Evolutionary conservation across 2,888 invertebrate species (phyloP), one percentile per base, ranked within the genome.

Genomic region (Pterostichus niger): DNA sequence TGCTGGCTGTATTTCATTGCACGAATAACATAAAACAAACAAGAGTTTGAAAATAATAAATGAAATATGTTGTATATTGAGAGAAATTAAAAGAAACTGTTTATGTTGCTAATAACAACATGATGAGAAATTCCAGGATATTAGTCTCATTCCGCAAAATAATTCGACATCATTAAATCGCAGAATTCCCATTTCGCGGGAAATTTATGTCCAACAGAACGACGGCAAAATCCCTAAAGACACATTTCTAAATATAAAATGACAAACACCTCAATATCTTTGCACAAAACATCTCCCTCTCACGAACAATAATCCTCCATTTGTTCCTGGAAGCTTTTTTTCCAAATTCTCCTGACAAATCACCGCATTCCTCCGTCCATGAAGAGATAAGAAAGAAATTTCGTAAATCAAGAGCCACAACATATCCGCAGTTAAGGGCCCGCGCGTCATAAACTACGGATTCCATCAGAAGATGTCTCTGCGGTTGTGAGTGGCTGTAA

Each of bases 201-300:
- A 73, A 46, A 73, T 73, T 73, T 73, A 73, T 46, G 46, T 44
- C 49, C 44, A 73, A 73, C 17, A 31, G 73, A 13, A 13, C 31
- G 31, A 11, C 59, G 31, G 64, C 13, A 40, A 64, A 44, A 75
- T 17, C 56, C 61, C 44, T 64, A 64, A 64, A 64, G 79, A 79
- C 49, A 64, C 46, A 79, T 79, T 54, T 81, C 80, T 81, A 81
- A 81, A 81, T 81, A 81, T 81, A 71, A 78, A 78, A 78, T 78
- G 78, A 78, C 61, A 78, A 81, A 71, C 80, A 81, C 80, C 71
- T 61, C 54, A 81, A 81, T 81, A 71, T 68, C 71, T 54, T 44
- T 78, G 24, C 46, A 15, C 13, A 81, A 33, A 78, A 78, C 78
- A 78, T 46, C 49, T 49, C 59, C 59, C 46, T 33, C 64, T 52